Evolutionary conservation across 2,113 vertebrate genomes (phyloP), one percentile per base, ranked within the genome.

Genomic region (Camelus bactrianus): DNA sequence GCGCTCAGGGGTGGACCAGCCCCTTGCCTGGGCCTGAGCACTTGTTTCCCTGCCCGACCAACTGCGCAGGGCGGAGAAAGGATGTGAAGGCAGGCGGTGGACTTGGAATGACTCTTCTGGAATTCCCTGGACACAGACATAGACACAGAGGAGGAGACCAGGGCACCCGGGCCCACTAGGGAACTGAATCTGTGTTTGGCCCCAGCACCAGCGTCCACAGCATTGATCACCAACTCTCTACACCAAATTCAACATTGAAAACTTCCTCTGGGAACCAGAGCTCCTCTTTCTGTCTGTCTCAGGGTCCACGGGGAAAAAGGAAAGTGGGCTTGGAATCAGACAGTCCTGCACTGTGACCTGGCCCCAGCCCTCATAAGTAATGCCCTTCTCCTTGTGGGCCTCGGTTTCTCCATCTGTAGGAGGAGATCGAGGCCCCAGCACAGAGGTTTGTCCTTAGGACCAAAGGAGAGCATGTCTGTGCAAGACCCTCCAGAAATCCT

Each of bases 311-410:
- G 30, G 32, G n/a, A 89, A n/a, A 60, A 62, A 14, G 50, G 72
- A n/a, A 48, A 26, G 32, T 3, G 38, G 48, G 3, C 84, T 32
- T 42, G 32, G n/a, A 15, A 16, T 38, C 35, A 56, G 50, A 8
- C 52, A 90, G 50, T 38, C 28, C 76, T 2, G 5, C 7, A 1
- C 1, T 32, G 46, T 3, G 5, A 48, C 62, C 28, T 13, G 2
- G 60, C 12, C 42, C 81, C 32, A 4, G 38, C 26, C 14, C 60
- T 42, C 48, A 5, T 3, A 24, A 54, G 46, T 20, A 26, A 24
- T 2, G 13, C 28, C n/a, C 32, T 87, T 22, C 16, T 58, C 42
- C 67, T 12, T 0, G 0, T 1, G 17, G 38, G 38, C 38, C 38
- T 42, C 38, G 38, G 38, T 42, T 42, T 42, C 38, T 42, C 38